Percentiles rank a stretch among this genome's conserved stretches.
These are phyloP conservation scores for Euura saliciscinereae DNA, from an alignment of 1,140 invertebrate species.

Conservation along the genomic window DNA sequence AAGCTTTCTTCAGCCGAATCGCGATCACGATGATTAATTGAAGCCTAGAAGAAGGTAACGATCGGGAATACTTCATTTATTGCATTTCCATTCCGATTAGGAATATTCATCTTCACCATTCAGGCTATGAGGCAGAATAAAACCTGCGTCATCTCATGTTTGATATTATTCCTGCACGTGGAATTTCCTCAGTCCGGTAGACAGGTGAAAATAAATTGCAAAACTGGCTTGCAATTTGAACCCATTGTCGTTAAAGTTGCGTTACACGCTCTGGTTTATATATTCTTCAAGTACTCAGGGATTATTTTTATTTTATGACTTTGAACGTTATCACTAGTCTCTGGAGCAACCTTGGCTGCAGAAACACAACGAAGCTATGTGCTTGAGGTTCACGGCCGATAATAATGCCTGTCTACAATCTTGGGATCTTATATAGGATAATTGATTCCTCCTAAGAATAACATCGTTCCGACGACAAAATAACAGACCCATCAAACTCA, in stretches of 20 bases:
- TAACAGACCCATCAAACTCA: too few species aligned
- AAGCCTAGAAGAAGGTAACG: too few species aligned
- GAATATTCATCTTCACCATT: too few species aligned
- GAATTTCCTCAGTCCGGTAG: background rate
- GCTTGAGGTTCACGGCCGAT: background rate
- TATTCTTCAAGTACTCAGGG: background rate
- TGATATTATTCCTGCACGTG: background rate
- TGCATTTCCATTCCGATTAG: too few species aligned
- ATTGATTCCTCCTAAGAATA: too few species aligned
- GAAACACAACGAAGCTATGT: background rate
- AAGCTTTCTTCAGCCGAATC: background rate
- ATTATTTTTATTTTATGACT: constrained; percentile 4
- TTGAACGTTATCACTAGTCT: background rate
- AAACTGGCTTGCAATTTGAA: background rate
- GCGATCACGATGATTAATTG: background rate
- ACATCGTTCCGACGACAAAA: too few species aligned
- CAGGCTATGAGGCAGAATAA: too few species aligned
- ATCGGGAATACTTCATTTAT: too few species aligned
- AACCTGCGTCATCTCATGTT: background rate
- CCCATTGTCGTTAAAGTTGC: background rate
- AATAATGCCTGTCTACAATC: too few species aligned
- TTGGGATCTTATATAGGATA: too few species aligned
- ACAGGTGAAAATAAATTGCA: constrained; percentile 1
- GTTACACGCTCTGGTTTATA: background rate
- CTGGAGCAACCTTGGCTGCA: background rate